Percentiles rank a stretch among this genome's conserved stretches.
phyloP scores from a whole-genome alignment of 2,113 vertebrate genomes.

The Hymenochirus boettgeri region DNA sequence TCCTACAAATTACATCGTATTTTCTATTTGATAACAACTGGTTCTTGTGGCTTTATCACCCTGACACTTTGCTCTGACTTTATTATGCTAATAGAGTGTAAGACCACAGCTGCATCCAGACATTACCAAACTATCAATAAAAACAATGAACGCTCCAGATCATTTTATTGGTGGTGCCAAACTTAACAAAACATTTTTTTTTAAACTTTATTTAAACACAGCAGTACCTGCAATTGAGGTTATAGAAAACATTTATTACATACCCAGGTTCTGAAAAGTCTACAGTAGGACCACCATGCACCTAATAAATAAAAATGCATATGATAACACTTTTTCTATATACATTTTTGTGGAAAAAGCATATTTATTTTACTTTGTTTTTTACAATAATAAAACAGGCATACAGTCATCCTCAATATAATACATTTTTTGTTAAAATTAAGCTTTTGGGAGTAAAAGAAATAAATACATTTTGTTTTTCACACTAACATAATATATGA shows the following conservation, averaged over 20 bases:
- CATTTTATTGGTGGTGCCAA: slow-evolving; percentile 16
- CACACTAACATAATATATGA: too few relatives aligned
- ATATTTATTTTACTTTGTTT: too few relatives aligned
- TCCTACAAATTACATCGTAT: background rate
- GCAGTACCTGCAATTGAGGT: background rate
- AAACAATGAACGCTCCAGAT: slow-evolving; percentile 31
- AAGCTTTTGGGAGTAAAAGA: too few relatives aligned
- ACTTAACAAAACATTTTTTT: background rate
- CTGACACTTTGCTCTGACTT: background rate
- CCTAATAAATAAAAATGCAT: too few relatives aligned
- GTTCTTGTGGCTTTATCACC: background rate
- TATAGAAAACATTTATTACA: background rate
- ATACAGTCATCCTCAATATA: too few relatives aligned
- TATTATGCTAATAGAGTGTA: slow-evolving; percentile 7
- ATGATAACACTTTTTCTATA: too few relatives aligned
- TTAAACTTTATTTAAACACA: background rate
- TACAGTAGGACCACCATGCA: too few relatives aligned
- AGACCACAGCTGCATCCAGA: slow-evolving; percentile 23
- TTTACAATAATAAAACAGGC: too few relatives aligned
- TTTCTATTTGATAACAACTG: background rate
- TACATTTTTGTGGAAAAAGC: too few relatives aligned
- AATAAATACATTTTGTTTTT: too few relatives aligned
- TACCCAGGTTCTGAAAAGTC: background rate
- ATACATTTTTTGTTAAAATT: too few relatives aligned
- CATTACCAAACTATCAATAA: slow-evolving; percentile 34